Evolutionary conservation across 2,888 invertebrate genomes (phyloP), one percentile per base, ranked within the genome.

Genomic region (Zygothrica quintamaculata): DNA sequence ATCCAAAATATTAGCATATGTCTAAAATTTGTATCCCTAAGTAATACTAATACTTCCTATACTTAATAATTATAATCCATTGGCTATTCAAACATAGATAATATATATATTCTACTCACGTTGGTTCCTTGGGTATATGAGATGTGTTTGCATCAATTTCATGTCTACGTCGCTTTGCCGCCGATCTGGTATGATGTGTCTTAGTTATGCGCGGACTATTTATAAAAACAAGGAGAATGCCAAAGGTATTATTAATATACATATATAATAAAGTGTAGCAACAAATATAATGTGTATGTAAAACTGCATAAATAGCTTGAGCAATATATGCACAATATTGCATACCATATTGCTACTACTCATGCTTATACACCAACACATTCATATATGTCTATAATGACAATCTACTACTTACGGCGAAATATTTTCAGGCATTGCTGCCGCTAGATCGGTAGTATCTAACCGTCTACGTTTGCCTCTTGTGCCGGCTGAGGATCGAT

Each of bases 401-500:
- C 50, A 59, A 60, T 55, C 13, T 34, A 16, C 22, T 46, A 90
- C 91, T 90, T 89, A 90, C 90, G 90, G 89, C 64, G 90, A 90
- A 51, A 86, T 73, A 50, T 84, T 88, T 66, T 90, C 90, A 51
- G 69, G 65, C 64, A 84, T 71, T 74, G 81, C 68, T 57, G 87
- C 85, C 60, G 89, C 85, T 51, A 82, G 78, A 65, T 93, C 94
- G 84, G 92, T 92, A 47, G 92, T 91, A 69, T 95, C 95, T 40
- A 95, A 92, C 76, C 95, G 94, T 74, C 95, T 93, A 70, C 95
- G 92, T 90, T 96, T 96, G 68, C 94, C 91, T 73, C 90, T 86
- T 66, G 89, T 88, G 69, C 80, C 90, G 65, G 84, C 89, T 40
- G 91, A 90, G 67, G 91, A 89, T 75, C 93, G 92, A 72, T 93